A percentile compares a stretch with the other conserved stretches of the same genome.
Conservation (phyloP, 2,888 invertebrate genomes). For the Thecophora atra region DNA sequence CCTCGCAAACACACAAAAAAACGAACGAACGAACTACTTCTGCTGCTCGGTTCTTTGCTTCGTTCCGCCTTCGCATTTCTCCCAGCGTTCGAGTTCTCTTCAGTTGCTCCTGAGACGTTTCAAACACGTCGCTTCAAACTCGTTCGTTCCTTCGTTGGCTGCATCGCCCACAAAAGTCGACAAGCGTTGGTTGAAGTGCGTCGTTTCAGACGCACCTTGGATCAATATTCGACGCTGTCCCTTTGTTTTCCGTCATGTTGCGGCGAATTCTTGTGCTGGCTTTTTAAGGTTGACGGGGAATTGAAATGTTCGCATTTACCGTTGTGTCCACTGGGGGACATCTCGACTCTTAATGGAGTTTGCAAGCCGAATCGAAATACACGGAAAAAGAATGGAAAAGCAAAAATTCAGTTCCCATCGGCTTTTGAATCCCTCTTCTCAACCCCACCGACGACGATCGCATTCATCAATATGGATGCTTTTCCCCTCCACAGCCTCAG, state of each 20-base stretch:
- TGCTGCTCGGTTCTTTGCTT: no score
- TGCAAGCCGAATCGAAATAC: no score
- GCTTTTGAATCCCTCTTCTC: not conserved
- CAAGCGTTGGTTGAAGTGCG: constrained; percentile 20
- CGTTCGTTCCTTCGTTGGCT: not conserved
- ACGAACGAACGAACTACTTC: no score
- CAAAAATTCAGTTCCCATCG: constrained; percentile 2
- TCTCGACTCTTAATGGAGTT: not conserved
- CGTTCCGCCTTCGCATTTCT: no score
- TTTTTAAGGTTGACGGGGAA: not conserved
- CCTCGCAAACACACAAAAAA: no score
- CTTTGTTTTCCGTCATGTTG: not conserved
- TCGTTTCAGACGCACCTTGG: constrained; percentile 43
- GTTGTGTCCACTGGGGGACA: not conserved
- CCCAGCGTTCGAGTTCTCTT: no score
- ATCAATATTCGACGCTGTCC: constrained; percentile 30
- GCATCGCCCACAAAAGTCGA: constrained; percentile 14
- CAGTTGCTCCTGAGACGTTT: not conserved
- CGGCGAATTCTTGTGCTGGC: not conserved
- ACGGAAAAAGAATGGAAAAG: not conserved
- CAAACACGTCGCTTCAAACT: not conserved
- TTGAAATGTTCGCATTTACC: not conserved
- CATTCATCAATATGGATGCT: constrained; percentile 31
- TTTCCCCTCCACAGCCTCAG: not conserved
- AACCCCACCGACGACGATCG: constrained; percentile 4